Evolutionary conservation across 1,140 invertebrate genomes (phyloP).

Genomic region (Trichomalopsis sarcophagae): DNA sequence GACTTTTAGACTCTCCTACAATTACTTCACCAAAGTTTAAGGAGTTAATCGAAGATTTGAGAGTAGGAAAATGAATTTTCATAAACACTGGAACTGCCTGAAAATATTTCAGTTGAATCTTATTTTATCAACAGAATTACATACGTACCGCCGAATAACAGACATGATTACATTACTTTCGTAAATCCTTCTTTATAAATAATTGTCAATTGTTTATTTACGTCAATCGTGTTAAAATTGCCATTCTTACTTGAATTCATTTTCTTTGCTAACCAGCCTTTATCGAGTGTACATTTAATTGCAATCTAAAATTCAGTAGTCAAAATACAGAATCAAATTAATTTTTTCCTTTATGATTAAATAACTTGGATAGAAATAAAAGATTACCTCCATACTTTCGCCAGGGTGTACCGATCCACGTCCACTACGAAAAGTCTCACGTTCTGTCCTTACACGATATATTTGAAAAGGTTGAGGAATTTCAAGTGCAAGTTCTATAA

Average conservation of each 20-base stretch:
- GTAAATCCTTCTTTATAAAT: conserved; percentile 38
- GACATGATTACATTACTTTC: conserved; percentile 45
- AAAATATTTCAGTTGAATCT: background rate
- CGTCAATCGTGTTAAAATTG: background rate
- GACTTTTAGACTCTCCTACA: conserved; percentile 47
- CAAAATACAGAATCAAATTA: conserved; percentile 16
- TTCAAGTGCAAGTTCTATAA: conserved; percentile 39
- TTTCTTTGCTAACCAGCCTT: conserved; percentile 36
- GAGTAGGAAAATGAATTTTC: conserved; percentile 51
- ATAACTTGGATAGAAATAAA: conserved; percentile 5
- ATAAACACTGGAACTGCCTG: conserved; percentile 53
- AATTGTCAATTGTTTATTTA: conserved; percentile 41
- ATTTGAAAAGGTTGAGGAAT: conserved; percentile 53
- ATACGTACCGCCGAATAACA: background rate
- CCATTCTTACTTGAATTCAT: background rate
- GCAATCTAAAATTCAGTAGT: conserved; percentile 22
- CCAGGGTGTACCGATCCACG: conserved; percentile 33
- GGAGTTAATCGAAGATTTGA: conserved; percentile 50
- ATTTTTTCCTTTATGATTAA: background rate
- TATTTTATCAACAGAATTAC: background rate
- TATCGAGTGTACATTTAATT: conserved; percentile 24
- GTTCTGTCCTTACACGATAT: conserved; percentile 15
- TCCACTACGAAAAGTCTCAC: background rate
- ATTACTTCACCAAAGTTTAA: conserved; percentile 55
- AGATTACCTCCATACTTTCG: conserved; percentile 51